Conservation (phyloP, 2,888 invertebrate genomes). For the Acanthosepion lycidas region DNA sequence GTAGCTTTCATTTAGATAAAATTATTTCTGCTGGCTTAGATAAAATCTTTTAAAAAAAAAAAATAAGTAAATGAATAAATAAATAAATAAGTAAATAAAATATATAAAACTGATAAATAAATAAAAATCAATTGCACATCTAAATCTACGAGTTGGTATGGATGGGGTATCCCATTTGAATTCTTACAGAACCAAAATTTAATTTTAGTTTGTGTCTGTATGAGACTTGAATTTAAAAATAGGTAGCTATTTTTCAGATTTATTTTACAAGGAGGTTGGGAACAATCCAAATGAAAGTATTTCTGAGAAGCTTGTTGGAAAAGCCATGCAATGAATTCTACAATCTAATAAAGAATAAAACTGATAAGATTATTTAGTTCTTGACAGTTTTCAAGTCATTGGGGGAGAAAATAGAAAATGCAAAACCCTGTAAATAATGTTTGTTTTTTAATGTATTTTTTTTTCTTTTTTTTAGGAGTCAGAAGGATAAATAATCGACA, state of each 20-base stretch:
- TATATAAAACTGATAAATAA: too few species aligned
- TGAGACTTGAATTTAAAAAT: too few species aligned
- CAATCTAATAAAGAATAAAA: not conserved
- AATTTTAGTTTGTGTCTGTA: too few species aligned
- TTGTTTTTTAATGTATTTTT: not conserved
- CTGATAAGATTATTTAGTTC: not conserved
- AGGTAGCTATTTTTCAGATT: not conserved
- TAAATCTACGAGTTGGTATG: too few species aligned
- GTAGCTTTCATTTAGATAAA: too few species aligned
- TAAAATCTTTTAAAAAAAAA: too few species aligned
- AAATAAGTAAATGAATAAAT: too few species aligned
- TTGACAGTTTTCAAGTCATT: not conserved
- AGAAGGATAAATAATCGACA: not conserved
- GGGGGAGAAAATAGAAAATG: not conserved
- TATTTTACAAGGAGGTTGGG: not conserved
- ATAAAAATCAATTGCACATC: too few species aligned
- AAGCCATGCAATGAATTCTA: conserved; percentile 40
- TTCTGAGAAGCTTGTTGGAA: conserved; percentile 46
- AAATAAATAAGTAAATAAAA: too few species aligned
- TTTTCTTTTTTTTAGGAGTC: not conserved
- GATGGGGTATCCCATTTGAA: too few species aligned
- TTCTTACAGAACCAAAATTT: too few species aligned
- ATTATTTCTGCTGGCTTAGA: too few species aligned
- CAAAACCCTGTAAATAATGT: not conserved
- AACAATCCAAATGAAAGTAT: not conserved